phyloP scores from a whole-genome alignment of 2,113 vertebrate species.

The Anseranas semipalmata region DNA sequence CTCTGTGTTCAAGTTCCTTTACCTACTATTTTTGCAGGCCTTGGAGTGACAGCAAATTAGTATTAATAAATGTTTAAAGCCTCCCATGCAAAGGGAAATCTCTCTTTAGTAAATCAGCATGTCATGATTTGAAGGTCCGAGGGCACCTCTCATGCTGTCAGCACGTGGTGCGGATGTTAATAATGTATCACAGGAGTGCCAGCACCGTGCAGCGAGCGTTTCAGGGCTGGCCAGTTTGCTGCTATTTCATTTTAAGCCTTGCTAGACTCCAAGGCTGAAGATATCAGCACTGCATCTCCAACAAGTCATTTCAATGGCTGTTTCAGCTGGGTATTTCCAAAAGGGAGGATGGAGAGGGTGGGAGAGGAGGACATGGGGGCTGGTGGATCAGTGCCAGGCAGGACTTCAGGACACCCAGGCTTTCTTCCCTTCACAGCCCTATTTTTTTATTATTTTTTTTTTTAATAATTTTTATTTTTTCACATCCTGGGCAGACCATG shows the following conservation, averaged over 20 bases:
- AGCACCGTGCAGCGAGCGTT: accelerated
- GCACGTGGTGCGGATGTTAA: accelerated
- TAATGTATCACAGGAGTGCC: accelerated
- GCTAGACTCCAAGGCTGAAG: background rate
- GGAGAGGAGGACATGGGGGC: background rate
- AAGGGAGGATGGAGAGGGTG: no score
- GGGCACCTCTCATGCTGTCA: background rate
- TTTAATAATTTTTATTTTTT: no score
- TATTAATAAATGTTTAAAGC: background rate
- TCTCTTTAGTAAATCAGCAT: background rate
- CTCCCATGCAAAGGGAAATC: background rate
- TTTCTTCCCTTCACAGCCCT: no score
- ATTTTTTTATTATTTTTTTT: no score
- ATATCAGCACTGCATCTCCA: background rate
- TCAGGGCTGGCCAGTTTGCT: accelerated
- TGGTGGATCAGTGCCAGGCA: background rate
- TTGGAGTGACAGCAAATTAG: background rate
- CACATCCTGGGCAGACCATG: no score
- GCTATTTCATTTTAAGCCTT: background rate
- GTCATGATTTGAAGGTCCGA: background rate
- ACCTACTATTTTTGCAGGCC: background rate
- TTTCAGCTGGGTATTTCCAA: background rate
- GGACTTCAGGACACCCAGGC: background rate
- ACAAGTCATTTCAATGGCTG: background rate
- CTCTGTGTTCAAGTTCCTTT: background rate